Percentiles rank a stretch among this genome's conserved stretches.
Conservation (phyloP, 2,113 vertebrate genomes). For the Scomber colias region DNA sequence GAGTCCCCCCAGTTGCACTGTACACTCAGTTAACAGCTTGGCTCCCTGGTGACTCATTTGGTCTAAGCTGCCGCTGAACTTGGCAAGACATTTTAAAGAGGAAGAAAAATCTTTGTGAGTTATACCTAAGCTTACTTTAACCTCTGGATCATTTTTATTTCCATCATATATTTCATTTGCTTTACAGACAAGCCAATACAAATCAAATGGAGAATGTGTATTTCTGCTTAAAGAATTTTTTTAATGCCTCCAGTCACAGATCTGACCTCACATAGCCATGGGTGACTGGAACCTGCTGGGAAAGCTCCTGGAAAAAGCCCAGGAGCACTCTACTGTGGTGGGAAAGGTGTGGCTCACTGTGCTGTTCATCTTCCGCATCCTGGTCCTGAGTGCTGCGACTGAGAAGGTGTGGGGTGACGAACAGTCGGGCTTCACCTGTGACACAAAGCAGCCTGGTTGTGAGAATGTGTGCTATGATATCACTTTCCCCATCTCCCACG, state of each 20-base stretch:
- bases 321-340: slow-evolving; percentile 90
- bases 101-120: neutral
- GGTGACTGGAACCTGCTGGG: slow-evolving; percentile 92
- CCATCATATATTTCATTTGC: neutral
- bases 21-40: slow-evolving; percentile 6
- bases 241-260: slow-evolving; percentile 34
- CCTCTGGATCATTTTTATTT: neutral
- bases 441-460: slow-evolving; percentile 91
- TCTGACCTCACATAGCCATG: slow-evolving; percentile 80
- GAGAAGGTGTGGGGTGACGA: slow-evolving; percentile 92
- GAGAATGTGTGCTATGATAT: slow-evolving; percentile 91
- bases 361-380: slow-evolving; percentile 90
- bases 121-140: neutral
- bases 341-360: slow-evolving; percentile 91
- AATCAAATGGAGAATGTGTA: neutral
- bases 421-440: slow-evolving; percentile 89
- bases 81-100: slow-evolving; percentile 30
- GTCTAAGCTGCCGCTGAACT: slow-evolving; percentile 38
- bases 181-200: neutral
- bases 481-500: slow-evolving; percentile 92
- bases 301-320: slow-evolving; percentile 88
- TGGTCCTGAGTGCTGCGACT: slow-evolving; percentile 87
- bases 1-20: neutral
- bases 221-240: neutral
- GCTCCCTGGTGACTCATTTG: slow-evolving; percentile 33